Evolutionary conservation across 2,113 vertebrate species (phyloP), one percentile per base, ranked within the genome.

Genomic region (Galbula dea): DNA sequence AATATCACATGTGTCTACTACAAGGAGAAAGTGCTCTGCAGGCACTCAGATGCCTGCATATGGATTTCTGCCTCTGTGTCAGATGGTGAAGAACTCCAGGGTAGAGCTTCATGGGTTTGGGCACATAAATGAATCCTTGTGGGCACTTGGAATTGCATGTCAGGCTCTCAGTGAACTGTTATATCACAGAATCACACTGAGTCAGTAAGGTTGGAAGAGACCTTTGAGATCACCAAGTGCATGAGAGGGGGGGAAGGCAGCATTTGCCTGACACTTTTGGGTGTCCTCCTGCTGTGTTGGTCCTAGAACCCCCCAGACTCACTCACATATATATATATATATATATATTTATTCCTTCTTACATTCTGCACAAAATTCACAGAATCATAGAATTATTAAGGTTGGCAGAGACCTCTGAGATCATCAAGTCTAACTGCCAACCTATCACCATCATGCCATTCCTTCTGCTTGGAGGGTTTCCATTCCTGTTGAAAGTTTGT

Each of bases 391-490:
- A n/a, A n/a, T n/a, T n/a, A n/a, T n/a, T n/a, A n/a, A n/a, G n/a
- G n/a, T n/a, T n/a, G n/a, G n/a, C n/a, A n/a, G n/a, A n/a, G n/a
- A n/a, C n/a, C n/a, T n/a, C n/a, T n/a, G n/a, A n/a, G n/a, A n/a
- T n/a, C n/a, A n/a, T n/a, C n/a, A n/a, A n/a, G n/a, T n/a, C n/a
- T n/a, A n/a, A n/a, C n/a, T n/a, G n/a, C n/a, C n/a, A n/a, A n/a
- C n/a, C n/a, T n/a, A n/a, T n/a, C n/a, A n/a, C n/a, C n/a, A n/a
- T n/a, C n/a, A n/a, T n/a, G n/a, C n/a, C n/a, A n/a, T 95, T 96
- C 95, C 87, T 96, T 91, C 85, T 91, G 91, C 93, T 95, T 93
- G 95, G 91, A 96, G 91, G 96, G 82, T 95, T 96, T 96, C 94
- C 91, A 93, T 95, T 2, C 5, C 85, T n/a, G 82, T 4, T 86